Percentiles rank a stretch among this genome's conserved stretches.
Conservation (phyloP, 2,113 vertebrate genomes). For the Myanophis thanlyinensis region DNA sequence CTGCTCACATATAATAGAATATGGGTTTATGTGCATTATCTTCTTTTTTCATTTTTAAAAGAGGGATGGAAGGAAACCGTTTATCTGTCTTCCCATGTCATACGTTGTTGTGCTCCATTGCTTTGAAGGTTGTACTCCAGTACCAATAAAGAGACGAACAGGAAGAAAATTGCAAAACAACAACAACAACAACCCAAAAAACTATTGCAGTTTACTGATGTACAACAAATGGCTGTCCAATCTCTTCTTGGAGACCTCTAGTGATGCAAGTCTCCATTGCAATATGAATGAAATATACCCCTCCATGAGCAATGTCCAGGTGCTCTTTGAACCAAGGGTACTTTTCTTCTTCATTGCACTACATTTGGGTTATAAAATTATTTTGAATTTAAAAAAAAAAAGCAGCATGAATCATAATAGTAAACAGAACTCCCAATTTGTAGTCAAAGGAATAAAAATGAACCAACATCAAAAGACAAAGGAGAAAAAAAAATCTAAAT, state of each 20-base stretch:
- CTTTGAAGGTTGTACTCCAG: background rate
- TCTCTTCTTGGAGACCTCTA: background rate
- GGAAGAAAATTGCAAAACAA: background rate
- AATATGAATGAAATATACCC: background rate
- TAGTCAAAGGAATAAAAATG: background rate
- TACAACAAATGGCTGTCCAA: background rate
- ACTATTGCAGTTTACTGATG: background rate
- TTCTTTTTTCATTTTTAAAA: background rate
- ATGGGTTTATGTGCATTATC: too few species aligned
- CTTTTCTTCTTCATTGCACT: background rate
- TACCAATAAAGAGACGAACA: background rate
- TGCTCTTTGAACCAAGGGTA: background rate
- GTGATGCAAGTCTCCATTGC: background rate
- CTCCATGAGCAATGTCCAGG: too few species aligned
- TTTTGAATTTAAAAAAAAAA: background rate
- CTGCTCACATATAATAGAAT: background rate
- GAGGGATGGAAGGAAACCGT: background rate
- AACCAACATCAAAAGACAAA: constrained; percentile 27
- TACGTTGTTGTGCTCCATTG: background rate
- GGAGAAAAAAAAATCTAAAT: constrained; percentile 24
- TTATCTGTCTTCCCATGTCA: background rate
- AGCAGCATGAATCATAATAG: background rate
- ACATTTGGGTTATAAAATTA: background rate
- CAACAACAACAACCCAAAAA: too few species aligned
- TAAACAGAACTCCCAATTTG: background rate